A percentile compares a stretch with the other conserved stretches of the same genome.
Evolutionary conservation across 2,113 vertebrate genomes (phyloP).

Genomic region (Tetrao urogallus): DNA sequence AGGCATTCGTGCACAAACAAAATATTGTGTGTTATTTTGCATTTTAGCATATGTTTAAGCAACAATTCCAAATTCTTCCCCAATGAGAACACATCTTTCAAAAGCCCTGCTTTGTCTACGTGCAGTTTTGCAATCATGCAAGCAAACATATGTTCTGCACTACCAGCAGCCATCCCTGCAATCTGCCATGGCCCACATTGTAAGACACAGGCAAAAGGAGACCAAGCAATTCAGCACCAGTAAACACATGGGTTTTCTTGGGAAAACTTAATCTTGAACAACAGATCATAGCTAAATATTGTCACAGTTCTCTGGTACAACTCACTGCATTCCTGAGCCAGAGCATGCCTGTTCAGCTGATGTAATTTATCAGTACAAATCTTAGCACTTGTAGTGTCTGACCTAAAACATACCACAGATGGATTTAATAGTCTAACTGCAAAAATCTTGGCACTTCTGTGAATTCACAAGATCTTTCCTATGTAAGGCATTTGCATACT

Average conservation of each 20-base stretch:
- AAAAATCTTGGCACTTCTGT: neutral
- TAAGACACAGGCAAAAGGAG: neutral
- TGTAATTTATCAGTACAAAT: neutral
- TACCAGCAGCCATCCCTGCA: fast-evolving
- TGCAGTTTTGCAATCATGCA: fast-evolving
- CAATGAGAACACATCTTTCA: fast-evolving
- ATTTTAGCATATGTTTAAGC: neutral
- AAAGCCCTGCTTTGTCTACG: neutral
- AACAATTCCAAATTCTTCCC: neutral
- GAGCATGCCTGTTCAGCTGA: fast-evolving
- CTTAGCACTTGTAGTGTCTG: neutral
- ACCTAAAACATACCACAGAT: fast-evolving
- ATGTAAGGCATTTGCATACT: neutral
- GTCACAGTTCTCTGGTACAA: neutral
- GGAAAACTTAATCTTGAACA: neutral
- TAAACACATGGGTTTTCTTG: neutral
- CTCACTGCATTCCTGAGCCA: neutral
- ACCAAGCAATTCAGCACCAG: neutral
- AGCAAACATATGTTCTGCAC: neutral
- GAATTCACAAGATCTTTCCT: neutral
- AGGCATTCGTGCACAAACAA: fast-evolving
- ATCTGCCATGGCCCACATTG: neutral
- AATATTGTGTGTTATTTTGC: fast-evolving
- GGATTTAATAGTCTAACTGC: neutral
- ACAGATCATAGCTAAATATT: fast-evolving